A percentile compares a stretch with the other conserved stretches of the same genome.
These are phyloP conservation scores for Phymastichus coffea DNA, from an alignment of 1,140 invertebrate species.

Conservation along the genomic window DNA sequence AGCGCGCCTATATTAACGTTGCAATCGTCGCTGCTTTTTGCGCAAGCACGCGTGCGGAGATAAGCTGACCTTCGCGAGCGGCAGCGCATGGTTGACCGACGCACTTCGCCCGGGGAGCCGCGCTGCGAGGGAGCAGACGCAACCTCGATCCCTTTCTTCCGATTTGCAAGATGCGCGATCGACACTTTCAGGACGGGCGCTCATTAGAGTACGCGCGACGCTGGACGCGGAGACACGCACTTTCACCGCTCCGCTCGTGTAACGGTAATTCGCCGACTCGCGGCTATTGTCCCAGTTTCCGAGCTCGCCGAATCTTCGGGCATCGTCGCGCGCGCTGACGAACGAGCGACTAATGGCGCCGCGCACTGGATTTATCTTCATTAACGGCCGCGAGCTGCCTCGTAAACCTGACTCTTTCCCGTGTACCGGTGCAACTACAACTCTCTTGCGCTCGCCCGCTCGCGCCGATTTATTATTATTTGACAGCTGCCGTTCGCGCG, in stretches of 20 bases:
- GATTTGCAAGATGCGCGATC: conserved; percentile 13
- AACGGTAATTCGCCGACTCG: conserved; percentile 40
- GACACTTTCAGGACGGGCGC: conserved; percentile 14
- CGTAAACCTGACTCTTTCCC: neutral
- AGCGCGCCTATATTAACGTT: too few relatives aligned
- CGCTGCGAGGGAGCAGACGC: too few relatives aligned
- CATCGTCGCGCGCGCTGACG: neutral
- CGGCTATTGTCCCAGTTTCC: too few relatives aligned
- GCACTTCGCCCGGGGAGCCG: neutral
- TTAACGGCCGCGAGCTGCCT: neutral
- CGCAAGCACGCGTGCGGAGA: too few relatives aligned
- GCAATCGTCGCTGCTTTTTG: too few relatives aligned
- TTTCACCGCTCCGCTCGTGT: conserved; percentile 46
- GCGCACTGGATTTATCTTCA: neutral
- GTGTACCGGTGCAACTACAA: neutral
- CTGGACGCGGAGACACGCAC: conserved; percentile 31
- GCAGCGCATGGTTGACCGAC: neutral
- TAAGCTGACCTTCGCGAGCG: neutral
- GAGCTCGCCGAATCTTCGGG: too few relatives aligned
- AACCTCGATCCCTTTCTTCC: too few relatives aligned
- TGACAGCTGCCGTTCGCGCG: too few relatives aligned
- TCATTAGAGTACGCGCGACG: too few relatives aligned
- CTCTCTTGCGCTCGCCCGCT: neutral
- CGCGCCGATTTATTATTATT: too few relatives aligned
- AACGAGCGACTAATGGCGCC: conserved; percentile 1